Percentiles rank a stretch among this genome's conserved stretches.
Conservation (phyloP, 1,140 invertebrate species). For the Belonocnema kinseyi region DNA sequence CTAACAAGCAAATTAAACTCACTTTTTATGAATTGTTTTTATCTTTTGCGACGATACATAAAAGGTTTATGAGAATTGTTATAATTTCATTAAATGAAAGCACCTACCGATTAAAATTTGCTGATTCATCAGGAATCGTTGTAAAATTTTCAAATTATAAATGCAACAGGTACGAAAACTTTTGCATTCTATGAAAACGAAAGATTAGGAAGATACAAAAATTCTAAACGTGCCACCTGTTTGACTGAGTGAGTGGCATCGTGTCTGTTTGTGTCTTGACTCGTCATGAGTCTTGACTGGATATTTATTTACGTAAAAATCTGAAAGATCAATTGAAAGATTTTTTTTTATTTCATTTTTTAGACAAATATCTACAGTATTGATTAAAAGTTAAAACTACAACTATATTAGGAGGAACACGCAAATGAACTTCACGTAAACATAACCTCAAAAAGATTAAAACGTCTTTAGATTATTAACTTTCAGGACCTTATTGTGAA, state of each 20-base stretch:
- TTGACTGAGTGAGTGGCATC: slow-evolving; percentile 12
- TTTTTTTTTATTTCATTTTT: neutral
- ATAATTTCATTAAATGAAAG: neutral
- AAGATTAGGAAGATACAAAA: slow-evolving; percentile 11
- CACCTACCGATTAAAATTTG: slow-evolving; percentile 6
- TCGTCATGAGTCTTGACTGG: neutral
- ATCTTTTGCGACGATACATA: neutral
- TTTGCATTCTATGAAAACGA: neutral
- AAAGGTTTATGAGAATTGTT: neutral
- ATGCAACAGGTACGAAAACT: neutral
- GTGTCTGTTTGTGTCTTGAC: neutral
- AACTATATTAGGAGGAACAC: neutral
- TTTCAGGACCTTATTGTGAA: too few species aligned
- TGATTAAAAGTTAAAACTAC: neutral
- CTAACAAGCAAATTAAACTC: neutral
- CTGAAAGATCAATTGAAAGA: neutral
- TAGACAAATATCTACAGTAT: neutral
- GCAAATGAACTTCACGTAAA: neutral
- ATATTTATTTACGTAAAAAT: neutral
- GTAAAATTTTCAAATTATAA: neutral
- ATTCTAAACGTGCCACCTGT: slow-evolving; percentile 29
- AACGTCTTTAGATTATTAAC: too few species aligned
- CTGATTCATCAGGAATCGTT: neutral
- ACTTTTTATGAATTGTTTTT: neutral
- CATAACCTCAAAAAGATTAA: slow-evolving; percentile 2